phyloP scores from a whole-genome alignment of 1,140 invertebrate species.

The Drosophila ercepeae region DNA sequence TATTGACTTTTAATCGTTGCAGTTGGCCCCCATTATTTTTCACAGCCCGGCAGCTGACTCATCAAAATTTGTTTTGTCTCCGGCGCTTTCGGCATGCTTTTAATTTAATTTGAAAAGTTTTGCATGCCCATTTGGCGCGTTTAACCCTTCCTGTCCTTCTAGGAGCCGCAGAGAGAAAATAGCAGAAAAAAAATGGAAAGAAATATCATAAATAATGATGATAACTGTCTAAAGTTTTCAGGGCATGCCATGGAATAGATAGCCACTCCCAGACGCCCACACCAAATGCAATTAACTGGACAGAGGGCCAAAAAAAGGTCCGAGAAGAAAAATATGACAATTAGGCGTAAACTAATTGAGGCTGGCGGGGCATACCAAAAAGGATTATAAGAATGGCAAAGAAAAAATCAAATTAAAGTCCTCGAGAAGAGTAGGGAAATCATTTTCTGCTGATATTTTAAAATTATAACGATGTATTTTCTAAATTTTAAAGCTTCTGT shows the following conservation, averaged over 20 bases:
- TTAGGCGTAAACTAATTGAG: constrained; percentile 57
- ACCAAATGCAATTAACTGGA: constrained; percentile 48
- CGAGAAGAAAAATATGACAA: constrained; percentile 50
- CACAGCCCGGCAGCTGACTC: constrained; percentile 66
- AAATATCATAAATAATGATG: constrained; percentile 78
- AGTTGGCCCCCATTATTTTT: constrained; percentile 39
- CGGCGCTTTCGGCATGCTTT: constrained; percentile 65
- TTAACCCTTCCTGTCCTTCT: constrained; percentile 64
- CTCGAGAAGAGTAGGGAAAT: background rate
- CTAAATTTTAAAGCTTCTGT: constrained; percentile 4
- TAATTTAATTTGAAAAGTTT: constrained; percentile 83
- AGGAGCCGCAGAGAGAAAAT: constrained; percentile 3
- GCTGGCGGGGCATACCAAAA: constrained; percentile 26
- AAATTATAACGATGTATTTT: background rate
- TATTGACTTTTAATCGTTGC: constrained; percentile 79
- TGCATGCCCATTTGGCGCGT: constrained; percentile 76
- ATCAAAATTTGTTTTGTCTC: constrained; percentile 77
- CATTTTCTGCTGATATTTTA: background rate
- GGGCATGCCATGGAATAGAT: constrained; percentile 27
- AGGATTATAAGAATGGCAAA: constrained; percentile 12
- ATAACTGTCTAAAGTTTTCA: constrained; percentile 69
- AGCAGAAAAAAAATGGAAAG: constrained; percentile 50
- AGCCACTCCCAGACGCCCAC: constrained; percentile 48
- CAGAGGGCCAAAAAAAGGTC: constrained; percentile 5
- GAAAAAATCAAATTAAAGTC: constrained; percentile 1